phyloP scores from a whole-genome alignment of 2,113 vertebrate genomes.

The Hippocampus barbouri region DNA sequence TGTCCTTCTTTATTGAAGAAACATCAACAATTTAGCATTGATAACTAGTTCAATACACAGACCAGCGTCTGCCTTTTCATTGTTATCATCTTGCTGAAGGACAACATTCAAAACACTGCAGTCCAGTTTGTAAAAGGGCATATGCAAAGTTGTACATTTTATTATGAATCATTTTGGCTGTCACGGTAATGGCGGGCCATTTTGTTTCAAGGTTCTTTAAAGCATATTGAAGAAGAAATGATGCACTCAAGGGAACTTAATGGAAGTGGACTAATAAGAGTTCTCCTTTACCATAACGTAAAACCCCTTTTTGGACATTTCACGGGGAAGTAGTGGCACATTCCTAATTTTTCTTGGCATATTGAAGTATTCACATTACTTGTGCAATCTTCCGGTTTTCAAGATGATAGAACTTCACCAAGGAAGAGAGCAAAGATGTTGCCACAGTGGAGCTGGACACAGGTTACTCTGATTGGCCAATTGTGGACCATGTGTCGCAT shows the following conservation, averaged over 20 bases:
- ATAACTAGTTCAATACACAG: constrained; percentile 47
- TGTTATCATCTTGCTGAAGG: constrained; percentile 28
- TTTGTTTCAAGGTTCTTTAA: constrained; percentile 1
- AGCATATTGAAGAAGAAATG: neutral
- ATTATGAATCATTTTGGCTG: neutral
- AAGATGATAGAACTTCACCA: neutral
- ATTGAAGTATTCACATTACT: neutral
- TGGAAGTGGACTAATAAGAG: neutral
- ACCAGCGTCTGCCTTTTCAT: constrained; percentile 35
- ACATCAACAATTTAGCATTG: constrained; percentile 56
- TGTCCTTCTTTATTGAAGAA: constrained; percentile 47
- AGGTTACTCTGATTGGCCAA: too few species aligned
- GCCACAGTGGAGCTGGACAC: neutral
- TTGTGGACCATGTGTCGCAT: too few species aligned
- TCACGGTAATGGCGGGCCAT: neutral
- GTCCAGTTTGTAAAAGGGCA: constrained; percentile 1
- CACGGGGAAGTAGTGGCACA: neutral
- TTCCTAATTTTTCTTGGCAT: neutral
- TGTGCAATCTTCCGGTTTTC: neutral
- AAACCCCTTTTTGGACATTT: neutral
- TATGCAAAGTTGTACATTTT: neutral
- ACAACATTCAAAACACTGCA: constrained; percentile 31
- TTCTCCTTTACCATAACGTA: neutral
- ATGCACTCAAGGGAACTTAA: neutral
- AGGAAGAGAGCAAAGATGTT: neutral